Base-by-base conservation (phyloP, 2,888 invertebrate genomes). In the Acrobasis suavella region DNA sequence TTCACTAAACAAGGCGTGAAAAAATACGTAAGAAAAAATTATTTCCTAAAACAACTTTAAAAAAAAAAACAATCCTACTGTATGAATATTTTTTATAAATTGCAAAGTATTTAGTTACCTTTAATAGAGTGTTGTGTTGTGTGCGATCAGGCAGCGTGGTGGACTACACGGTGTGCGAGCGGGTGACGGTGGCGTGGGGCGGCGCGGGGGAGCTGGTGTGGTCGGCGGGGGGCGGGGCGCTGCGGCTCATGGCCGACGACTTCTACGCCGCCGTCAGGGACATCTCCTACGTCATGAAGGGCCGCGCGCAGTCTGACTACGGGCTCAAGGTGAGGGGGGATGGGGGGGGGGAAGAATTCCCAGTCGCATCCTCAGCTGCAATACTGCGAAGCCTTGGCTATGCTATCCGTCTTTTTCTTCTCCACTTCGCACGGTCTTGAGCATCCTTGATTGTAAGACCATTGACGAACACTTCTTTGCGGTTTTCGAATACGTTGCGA, bases 161-260 rank as follows among this genome's bases (percentile, higher is more conserved):
- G 51, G 97, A 97, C 87, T 95, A 96, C 77, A 95, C 94, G 42
- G 96, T 97, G 67, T 95, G 95, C 82, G 97, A 97, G 87, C 93
- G 97, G 73, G 96, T 97, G 74, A 96, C 97, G 22, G 88, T 97
- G 71, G 94, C 95, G 77, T 97, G 97, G 96, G 96, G 96, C 10
- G 94, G 96, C 10, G 94, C 96, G 14, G 82, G 82, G 55, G 94
- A 77, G 66, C 89, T 97, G 55, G 94, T 95, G 52, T 97, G 97
- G 97, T 95, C 96, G 62, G 94, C 95, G 76, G 81, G 78, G 37
- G 94, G 74, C 60, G 83, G 83, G 50, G 73, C 75, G 65, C 82
- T 88, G 93, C 95, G 74, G 93, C 94, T 81, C 68, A 71, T 82
- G 76, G 66, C 69, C 32, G 82, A 81, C 62, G 77, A 81, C 73